phyloP scores from a whole-genome alignment of 2,888 invertebrate species.

The Cryptops parisi region DNA sequence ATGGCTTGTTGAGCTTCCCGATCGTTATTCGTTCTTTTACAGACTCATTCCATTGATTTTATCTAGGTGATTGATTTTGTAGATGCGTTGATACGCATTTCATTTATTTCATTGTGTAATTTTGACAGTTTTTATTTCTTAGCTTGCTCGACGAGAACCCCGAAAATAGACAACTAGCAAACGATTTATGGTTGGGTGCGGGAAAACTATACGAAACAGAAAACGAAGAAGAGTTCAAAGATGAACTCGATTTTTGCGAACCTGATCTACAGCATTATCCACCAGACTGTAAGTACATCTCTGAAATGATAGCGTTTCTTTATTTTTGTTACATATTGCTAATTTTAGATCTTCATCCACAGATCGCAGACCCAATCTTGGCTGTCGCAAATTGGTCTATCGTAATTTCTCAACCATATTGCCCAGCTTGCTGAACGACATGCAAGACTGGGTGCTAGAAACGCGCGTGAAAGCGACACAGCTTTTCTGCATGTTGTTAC shows the following conservation, averaged over 20 bases:
- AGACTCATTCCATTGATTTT: conserved; percentile 69
- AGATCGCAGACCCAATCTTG: conserved; percentile 68
- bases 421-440: conserved; percentile 52
- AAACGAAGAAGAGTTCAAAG: conserved; percentile 74
- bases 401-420: conserved; percentile 58
- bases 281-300: conserved; percentile 14
- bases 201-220: conserved; percentile 68
- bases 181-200: conserved; percentile 50
- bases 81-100: neutral
- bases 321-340: conserved; percentile 12
- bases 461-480: conserved; percentile 56
- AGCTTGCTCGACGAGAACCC: conserved; percentile 65
- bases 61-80: conserved; percentile 45
- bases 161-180: conserved; percentile 50
- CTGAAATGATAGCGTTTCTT: neutral
- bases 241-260: conserved; percentile 58
- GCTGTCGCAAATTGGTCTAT: conserved; percentile 65
- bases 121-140: neutral
- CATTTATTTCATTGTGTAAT: neutral
- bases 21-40: conserved; percentile 80
- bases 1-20: conserved; percentile 61
- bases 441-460: conserved; percentile 58
- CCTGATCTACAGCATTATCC: conserved; percentile 54
- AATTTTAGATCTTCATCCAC: too few species aligned
- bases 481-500: conserved; percentile 51